Percentiles rank a stretch among this genome's conserved stretches.
Evolutionary conservation across 2,113 vertebrate species (phyloP).

Genomic region (Gobius niger): DNA sequence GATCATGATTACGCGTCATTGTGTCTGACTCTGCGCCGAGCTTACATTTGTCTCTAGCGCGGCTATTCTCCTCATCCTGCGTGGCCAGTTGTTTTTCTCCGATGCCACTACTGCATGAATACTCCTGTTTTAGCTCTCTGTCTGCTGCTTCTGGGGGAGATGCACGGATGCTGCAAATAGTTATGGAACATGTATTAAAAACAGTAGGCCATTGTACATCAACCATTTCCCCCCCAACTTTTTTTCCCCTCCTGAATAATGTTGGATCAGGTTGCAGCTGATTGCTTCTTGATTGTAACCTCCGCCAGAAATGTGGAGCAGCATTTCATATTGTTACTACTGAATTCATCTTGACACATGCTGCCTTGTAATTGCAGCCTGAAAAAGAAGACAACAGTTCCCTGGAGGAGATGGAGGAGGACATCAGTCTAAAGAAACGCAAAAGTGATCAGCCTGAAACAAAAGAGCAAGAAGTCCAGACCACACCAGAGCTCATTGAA

Average conservation of each 20-base stretch:
- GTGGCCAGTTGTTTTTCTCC: constrained; percentile 13
- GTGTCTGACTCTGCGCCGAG: constrained; percentile 35
- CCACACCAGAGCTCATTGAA: constrained; percentile 80
- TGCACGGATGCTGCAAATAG: constrained; percentile 52
- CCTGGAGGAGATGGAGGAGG: constrained; percentile 96
- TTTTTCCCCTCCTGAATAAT: too few relatives aligned
- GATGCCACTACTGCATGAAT: constrained; percentile 55
- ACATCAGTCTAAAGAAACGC: constrained; percentile 91
- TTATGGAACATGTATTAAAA: background rate
- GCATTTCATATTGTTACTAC: background rate
- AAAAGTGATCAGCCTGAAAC: constrained; percentile 87
- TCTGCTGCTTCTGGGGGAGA: constrained; percentile 74
- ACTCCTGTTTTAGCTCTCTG: constrained; percentile 69
- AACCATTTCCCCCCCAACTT: too few relatives aligned
- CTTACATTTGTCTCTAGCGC: constrained; percentile 20
- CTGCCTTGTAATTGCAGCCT: constrained; percentile 46
- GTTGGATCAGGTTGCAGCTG: too few relatives aligned
- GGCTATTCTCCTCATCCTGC: constrained; percentile 38
- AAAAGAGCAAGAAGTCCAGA: constrained; percentile 85
- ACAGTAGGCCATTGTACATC: too few relatives aligned
- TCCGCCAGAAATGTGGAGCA: background rate
- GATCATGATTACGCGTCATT: constrained; percentile 46
- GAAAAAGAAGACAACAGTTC: constrained; percentile 88
- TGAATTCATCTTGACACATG: constrained; percentile 6
- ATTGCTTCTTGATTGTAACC: background rate